Evolutionary conservation across 2,113 vertebrate genomes (phyloP), one percentile per base, ranked within the genome.

Genomic region (Puntigrus tetrazona): DNA sequence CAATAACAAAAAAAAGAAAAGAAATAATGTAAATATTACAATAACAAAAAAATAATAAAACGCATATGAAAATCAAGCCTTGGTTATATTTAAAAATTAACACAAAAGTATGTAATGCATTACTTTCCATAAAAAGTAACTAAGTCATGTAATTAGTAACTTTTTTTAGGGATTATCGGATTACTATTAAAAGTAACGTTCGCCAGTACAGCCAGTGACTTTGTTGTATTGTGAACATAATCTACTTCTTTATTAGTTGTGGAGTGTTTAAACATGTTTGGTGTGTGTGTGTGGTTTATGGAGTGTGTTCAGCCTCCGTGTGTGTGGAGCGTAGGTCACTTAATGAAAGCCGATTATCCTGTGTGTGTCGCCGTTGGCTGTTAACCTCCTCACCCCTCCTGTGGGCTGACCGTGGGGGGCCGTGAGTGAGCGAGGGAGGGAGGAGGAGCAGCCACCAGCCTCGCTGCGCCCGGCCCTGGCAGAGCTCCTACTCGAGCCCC

Each of bases 371-470:
- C 82, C 72, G 89, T 88, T 94, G 94, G 92, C 94, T 94, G 92
- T 95, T 95, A 94, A 95, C 94, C 94, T 94, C 93, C 92, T 95
- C 89, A 95, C 94, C 94, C 93, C 91, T 94, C 94, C 94, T 94
- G 94, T 94, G 94, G 94, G 91, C 93, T 93, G 91, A 90, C 93
- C 43, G 91, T 87, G 20, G 94, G 94, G 76, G 78, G 47, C 89
- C 88, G 89, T 2, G 38, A 16, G 14, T 84, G 88, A 83, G 87
- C 88, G 89, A 89, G 79, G 3, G 76, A 38, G 22, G 87, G 88
- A 83, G 87, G 89, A 88, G 89, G 79, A 83, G 90, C 94, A 94
- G 94, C 93, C 94, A 93, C 92, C 93, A 94, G 93, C 89, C 90
- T 90, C 86, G 88, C 88, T 88, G 90, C 88, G 89, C 81, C 85